These are phyloP conservation scores for Ostrea denselamellosa DNA, from an alignment of 1,140 invertebrate genomes.

Conservation along the genomic window DNA sequence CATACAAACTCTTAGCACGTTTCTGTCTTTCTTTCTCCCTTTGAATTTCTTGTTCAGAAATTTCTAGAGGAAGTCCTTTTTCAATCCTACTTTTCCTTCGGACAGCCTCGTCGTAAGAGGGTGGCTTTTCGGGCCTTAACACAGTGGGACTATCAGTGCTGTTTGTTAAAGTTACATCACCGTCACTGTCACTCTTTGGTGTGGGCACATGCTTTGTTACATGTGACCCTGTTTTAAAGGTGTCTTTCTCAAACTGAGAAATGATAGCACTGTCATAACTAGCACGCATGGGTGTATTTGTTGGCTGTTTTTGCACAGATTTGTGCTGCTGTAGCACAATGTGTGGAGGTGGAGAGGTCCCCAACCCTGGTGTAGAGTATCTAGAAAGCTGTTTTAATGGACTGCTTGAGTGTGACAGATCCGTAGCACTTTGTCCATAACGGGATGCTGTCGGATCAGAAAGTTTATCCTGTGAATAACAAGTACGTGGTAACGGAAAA, in stretches of 20 bases:
- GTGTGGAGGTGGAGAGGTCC: conserved; percentile 64
- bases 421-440: conserved; percentile 40
- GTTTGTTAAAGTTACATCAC: conserved; percentile 48
- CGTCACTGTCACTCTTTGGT: conserved; percentile 55
- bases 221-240: conserved; percentile 41
- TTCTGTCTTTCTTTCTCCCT: conserved; percentile 76
- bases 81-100: conserved; percentile 70
- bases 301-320: conserved; percentile 41
- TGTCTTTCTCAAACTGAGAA: conserved; percentile 49
- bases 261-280: conserved; percentile 61
- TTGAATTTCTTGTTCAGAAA: conserved; percentile 71
- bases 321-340: conserved; percentile 56
- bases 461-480: conserved; percentile 39
- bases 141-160: conserved; percentile 41
- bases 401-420: conserved; percentile 42
- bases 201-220: conserved; percentile 25
- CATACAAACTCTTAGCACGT: conserved; percentile 77
- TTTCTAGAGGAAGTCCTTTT: conserved; percentile 62
- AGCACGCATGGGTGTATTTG: conserved; percentile 57
- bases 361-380: conserved; percentile 42
- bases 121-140: conserved; percentile 67
- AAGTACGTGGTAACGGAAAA: conserved; percentile 45
- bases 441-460: conserved; percentile 15
- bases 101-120: conserved; percentile 72
- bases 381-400: conserved; percentile 49